Percentiles rank a stretch among this genome's conserved stretches.
Evolutionary conservation across 1,140 invertebrate genomes (phyloP).

Genomic region (Drosophila simulans): DNA sequence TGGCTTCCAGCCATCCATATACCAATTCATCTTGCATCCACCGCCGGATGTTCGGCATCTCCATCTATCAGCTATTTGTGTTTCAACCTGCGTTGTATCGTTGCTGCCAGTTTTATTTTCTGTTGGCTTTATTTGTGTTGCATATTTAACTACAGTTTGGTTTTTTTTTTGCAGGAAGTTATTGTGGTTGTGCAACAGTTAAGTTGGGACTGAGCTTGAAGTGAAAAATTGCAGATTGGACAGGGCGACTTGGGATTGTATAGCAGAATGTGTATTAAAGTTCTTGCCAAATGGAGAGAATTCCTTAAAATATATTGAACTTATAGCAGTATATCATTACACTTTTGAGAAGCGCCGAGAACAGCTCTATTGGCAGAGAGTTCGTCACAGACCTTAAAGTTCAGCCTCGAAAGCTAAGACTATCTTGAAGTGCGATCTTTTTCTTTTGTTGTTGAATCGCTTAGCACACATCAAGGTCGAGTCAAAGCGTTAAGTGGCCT

Average conservation of each 20-base stretch:
- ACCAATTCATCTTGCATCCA: conserved; percentile 24
- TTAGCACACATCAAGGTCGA: conserved; percentile 24
- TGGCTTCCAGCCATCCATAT: conserved; percentile 9
- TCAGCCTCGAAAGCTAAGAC: conserved; percentile 20
- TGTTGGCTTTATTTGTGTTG: conserved; percentile 24
- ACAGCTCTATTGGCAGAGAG: neutral
- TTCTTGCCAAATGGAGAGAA: neutral
- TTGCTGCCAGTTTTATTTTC: conserved; percentile 6
- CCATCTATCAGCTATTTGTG: conserved; percentile 47
- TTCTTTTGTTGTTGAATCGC: conserved; percentile 23
- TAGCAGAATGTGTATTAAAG: neutral
- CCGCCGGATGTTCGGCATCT: conserved; percentile 43
- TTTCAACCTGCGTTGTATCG: conserved; percentile 19
- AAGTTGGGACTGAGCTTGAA: neutral
- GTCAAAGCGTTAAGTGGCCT: conserved; percentile 17
- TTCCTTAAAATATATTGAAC: conserved; percentile 3
- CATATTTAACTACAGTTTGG: conserved; percentile 45
- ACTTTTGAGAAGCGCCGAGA: neutral
- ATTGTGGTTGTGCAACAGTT: conserved; percentile 23
- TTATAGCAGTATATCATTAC: neutral
- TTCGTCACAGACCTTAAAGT: conserved; percentile 6
- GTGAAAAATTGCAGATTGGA: neutral
- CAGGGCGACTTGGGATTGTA: neutral
- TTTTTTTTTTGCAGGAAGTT: conserved; percentile 19
- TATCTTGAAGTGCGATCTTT: conserved; percentile 10